Percentiles rank a stretch among this genome's conserved stretches.
Conservation (phyloP, 2,113 vertebrate species). For the Brienomyrus longianalis region DNA sequence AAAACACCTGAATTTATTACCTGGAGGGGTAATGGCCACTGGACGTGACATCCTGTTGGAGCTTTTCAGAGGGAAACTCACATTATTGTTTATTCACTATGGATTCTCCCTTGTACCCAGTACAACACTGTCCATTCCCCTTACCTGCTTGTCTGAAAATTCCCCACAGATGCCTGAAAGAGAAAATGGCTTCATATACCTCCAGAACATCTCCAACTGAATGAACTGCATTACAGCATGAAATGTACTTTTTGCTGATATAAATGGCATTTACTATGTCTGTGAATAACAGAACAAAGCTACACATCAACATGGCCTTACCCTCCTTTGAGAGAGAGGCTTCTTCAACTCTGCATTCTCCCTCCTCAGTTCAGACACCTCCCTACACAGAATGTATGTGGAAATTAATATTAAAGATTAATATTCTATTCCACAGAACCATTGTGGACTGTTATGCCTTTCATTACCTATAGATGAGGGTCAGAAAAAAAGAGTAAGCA, state of each 20-base stretch:
- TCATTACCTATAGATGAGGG: background rate
- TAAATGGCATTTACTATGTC: background rate
- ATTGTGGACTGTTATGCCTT: background rate
- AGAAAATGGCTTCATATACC: slow-evolving; percentile 7
- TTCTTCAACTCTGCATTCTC: slow-evolving; percentile 73
- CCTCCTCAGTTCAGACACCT: slow-evolving; percentile 59
- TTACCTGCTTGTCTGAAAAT: slow-evolving; percentile 51
- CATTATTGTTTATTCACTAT: background rate
- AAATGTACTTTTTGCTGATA: background rate
- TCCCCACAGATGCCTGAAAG: slow-evolving; percentile 53
- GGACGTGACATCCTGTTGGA: slow-evolving; percentile 66
- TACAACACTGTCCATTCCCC: background rate
- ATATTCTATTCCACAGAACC: background rate
- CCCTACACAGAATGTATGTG: slow-evolving; percentile 43
- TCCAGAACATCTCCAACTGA: background rate
- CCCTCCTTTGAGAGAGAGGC: slow-evolving; percentile 68
- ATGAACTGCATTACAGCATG: background rate
- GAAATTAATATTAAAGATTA: background rate
- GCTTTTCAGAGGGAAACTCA: slow-evolving; percentile 36
- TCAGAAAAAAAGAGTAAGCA: background rate
- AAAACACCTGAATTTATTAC: slow-evolving; percentile 39
- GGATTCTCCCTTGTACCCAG: background rate
- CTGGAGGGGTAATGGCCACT: slow-evolving; percentile 74
- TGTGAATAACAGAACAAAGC: background rate
- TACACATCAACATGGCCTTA: slow-evolving; percentile 29